Base-by-base conservation (phyloP, 2,797 vertebrate genomes). In the Platalea minor region DNA sequence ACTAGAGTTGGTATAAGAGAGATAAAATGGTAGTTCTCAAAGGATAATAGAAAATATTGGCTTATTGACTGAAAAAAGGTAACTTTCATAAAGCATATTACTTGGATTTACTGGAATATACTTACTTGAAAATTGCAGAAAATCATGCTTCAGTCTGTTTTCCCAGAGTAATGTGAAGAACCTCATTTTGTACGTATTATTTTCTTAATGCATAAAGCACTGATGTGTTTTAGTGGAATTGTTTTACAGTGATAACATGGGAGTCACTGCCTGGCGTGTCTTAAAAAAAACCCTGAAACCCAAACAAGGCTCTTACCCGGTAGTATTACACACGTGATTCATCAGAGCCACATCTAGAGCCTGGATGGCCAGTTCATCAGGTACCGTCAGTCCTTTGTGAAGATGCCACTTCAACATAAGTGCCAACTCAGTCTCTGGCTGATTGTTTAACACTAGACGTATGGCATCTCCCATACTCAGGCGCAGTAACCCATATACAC, bases 281-380 rank as follows among this genome's bases (percentile, higher is more conserved):
- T 46, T 69, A 37, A 41, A 69, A 70, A 86, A 89, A 46, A 2
- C 0, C 15, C 57, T 3, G 0, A 91, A 80, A 85, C 2, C 53
- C 51, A 69, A 35, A 48, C 14, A 65, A 73, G 31, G 35, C 65
- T 76, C 97, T 97, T 98, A 99, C 99, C 99, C 99, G 11, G 93
- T 95, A 23, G 97, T 98, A 78, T 95, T 98, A 95, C 99, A 99
- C 41, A 95, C 69, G 1, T 96, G 93, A 79, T 98, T 98, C 98
- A 99, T 98, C 91, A 99, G 96, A 24, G 96, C 97, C 88, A 98
- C 97, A 85, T 99, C 98, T 77, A 99, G 97, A 97, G 99, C 99
- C 92, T 98, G 98, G 95, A 99, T 65, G 43, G 98, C 98, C 95
- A 99, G 97, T 84, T 99, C 98, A 68, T 99, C 99, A 15, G 99